Percentiles rank a stretch among this genome's conserved stretches.
Conservation (phyloP, 2,797 vertebrate species). For the Petrocephalus schoutedeni region DNA sequence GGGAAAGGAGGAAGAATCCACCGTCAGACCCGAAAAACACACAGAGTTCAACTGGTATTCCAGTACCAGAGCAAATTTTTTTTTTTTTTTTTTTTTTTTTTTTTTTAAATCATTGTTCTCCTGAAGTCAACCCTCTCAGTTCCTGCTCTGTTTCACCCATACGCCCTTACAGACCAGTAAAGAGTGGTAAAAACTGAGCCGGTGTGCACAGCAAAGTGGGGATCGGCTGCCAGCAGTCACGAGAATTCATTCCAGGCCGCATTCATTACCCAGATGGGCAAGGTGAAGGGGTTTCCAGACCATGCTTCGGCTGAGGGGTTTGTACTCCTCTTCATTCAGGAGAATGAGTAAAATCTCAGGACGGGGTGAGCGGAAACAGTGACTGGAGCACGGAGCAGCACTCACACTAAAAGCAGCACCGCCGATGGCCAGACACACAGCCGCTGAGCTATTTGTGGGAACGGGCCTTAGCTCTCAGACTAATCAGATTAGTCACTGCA, state of each 20-base stretch:
- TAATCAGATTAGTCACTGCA: slow-evolving; percentile 8
- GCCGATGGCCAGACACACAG: background rate
- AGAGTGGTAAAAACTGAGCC: background rate
- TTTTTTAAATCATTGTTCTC: background rate
- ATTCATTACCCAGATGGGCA: background rate
- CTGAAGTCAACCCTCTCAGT: background rate
- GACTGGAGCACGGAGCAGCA: background rate
- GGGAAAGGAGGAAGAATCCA: background rate
- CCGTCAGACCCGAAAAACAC: slow-evolving; percentile 10
- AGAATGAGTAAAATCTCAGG: background rate
- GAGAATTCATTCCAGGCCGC: background rate
- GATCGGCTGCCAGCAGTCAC: background rate
- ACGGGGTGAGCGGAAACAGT: background rate
- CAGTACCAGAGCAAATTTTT: background rate
- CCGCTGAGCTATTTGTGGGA: slow-evolving; percentile 2
- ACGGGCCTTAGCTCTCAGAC: background rate
- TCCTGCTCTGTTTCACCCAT: background rate
- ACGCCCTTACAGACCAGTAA: background rate
- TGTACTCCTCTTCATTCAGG: background rate
- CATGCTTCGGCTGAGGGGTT: background rate
- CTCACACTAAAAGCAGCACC: background rate
- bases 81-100: too few species aligned
- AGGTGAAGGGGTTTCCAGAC: background rate
- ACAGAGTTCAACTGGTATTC: background rate
- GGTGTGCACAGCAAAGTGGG: background rate